Conservation (phyloP, 2,797 vertebrate genomes). For the Melopsittacus undulatus region DNA sequence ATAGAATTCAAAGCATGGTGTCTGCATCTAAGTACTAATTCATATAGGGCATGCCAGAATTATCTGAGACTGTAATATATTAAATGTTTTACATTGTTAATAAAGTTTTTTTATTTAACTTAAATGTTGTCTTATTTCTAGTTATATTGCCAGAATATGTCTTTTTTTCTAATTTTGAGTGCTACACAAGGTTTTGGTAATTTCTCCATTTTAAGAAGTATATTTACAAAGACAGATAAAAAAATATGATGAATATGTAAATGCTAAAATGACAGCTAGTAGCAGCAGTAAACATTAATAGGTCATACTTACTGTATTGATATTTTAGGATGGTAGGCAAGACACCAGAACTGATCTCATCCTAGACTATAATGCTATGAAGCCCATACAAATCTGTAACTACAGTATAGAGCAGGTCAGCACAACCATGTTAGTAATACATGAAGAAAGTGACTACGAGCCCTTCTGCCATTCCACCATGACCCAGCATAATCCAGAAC, state of each 20-base stretch:
- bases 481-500: neutral
- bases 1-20: slow-evolving; percentile 82
- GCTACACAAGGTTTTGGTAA: neutral
- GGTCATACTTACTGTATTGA: neutral
- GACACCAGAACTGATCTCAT: neutral
- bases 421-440: neutral
- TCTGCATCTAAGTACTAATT: slow-evolving; percentile 83
- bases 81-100: slow-evolving; percentile 83
- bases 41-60: slow-evolving; percentile 86
- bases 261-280: neutral
- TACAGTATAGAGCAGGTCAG: neutral
- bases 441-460: neutral
- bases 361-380: neutral
- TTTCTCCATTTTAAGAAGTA: neutral
- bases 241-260: neutral
- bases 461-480: neutral
- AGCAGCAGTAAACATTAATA: neutral
- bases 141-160: neutral
- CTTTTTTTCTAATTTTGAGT: neutral
- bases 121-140: slow-evolving; percentile 54
- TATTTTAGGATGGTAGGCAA: neutral
- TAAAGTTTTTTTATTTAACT: slow-evolving; percentile 82
- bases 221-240: neutral
- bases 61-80: slow-evolving; percentile 83
- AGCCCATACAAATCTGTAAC: neutral